Evolutionary conservation across 2,797 vertebrate species (phyloP), one percentile per base, ranked within the genome.

Genomic region (Petrocephalus sullivani): DNA sequence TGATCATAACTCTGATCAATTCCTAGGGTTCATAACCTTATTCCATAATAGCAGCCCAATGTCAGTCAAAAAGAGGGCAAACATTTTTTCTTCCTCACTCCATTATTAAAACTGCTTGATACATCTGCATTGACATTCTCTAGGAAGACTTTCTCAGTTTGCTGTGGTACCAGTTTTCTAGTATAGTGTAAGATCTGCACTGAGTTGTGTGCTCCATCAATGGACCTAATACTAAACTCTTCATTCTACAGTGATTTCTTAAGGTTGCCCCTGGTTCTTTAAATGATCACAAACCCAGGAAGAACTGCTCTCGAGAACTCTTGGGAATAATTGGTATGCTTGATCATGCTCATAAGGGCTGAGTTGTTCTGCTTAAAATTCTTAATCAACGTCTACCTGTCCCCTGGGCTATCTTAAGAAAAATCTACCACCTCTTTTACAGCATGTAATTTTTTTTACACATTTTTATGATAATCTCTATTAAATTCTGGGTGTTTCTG

Each of bases 391-490:
- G 33, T 41, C 12, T 46, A 78, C 19, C 19, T 41, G 19, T 78
- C 37, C 41, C 7, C 37, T 46, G 41, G 16, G 37, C 16, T 78
- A 46, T 19, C 16, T 78, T 78, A 41, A 78, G 71, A n/a, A 78
- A 81, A 81, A 49, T 81, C 41, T 19, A 81, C 19, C 41, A 21
- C n/a, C 75, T 81, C 75, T 46, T 81, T n/a, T 49, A 49, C 7
- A 49, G n/a, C 8, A 81, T 81, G 8, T 49, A 1, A 49, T 46
- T n/a, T 56, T 12, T 9, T n/a, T 78, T 78, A 9, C 71, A 8
- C 71, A 96, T 95, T 83, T 51, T 83, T 28, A 83, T 23, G n/a
- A 19, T 7, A 83, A 4, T 51, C 81, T 84, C 51, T 84, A 84
- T 54, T n/a, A 49, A 51, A 54, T 84, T 53, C 49, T 54, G 46